Evolutionary conservation across 2,888 invertebrate genomes (phyloP), one percentile per base, ranked within the genome.

Genomic region (Sinhomidia bicolor): DNA sequence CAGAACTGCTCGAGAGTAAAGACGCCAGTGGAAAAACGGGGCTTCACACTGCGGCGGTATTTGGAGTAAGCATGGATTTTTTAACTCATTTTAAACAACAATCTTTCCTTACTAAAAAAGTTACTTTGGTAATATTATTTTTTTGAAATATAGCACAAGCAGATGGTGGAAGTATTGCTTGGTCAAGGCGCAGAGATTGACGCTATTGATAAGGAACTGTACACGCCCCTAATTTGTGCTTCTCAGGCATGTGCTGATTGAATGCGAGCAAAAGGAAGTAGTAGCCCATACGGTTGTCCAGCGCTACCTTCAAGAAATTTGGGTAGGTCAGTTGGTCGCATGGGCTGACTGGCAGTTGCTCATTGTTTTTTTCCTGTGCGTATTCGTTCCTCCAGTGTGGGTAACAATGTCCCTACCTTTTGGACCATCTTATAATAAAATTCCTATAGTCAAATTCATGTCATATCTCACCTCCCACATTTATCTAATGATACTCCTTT

Each of bases 361-460:
- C 94, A 95, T 99, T 91, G 96, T 99, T 93, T 97, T 99, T 94
- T 95, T 99, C 93, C 96, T 97, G 92, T 98, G 99, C 93, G 96
- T 99, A 93, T 94, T 98, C 83, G 98, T 98, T 93, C 99, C 99
- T 54, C 98, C 99, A 6, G 96, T 99, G 44, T 99, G 99, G 99
- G 95, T 99, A 92, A 96, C 97, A 78, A 98, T 99, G 94, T 98
- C 99, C 90, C 96, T 99, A 93, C 99, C 99, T 80, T 94, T 99
- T 93, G 98, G 98, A 60, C 98, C 98, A 94, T 97, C 97, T 94
- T 98, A 97, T 94, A 98, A 98, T 95, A 98, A 99, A 95, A 98
- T 99, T 93, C 99, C 99, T 88, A 99, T 99, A 93, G 99, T 99
- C 93, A 99, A 99, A 94, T 99, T 99, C 94, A 99, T 99, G 97